phyloP scores from a whole-genome alignment of 2,797 vertebrate genomes.

The Notoglanidium macrostoma region DNA sequence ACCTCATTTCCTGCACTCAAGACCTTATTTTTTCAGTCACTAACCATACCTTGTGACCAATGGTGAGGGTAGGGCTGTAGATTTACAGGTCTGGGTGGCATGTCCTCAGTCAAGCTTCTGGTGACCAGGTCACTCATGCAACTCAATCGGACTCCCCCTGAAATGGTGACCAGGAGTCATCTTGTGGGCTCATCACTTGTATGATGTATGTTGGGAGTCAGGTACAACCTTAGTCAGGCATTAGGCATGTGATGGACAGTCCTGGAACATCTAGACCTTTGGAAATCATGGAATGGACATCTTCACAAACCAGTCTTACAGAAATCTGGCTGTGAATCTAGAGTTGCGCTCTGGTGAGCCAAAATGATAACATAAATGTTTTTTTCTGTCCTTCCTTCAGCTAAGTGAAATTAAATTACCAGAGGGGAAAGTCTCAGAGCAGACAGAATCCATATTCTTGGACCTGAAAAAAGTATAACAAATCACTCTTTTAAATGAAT shows the following conservation, averaged over 20 bases:
- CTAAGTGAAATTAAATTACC: constrained; percentile 19
- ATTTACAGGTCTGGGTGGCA: not conserved
- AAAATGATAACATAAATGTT: not conserved
- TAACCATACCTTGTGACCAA: not conserved
- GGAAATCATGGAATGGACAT: not conserved
- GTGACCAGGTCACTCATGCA: not conserved
- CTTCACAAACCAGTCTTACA: not conserved
- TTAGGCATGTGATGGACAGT: not conserved
- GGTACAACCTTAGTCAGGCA: not conserved
- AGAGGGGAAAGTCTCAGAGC: not conserved
- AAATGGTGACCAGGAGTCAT: not conserved
- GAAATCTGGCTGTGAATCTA: not conserved
- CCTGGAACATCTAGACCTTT: not conserved
- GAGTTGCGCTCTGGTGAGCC: not conserved
- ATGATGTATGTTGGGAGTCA: not conserved
- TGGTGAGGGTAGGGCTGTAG: not conserved
- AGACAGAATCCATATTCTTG: not conserved
- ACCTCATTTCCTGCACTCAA: not conserved
- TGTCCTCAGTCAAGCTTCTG: not conserved
- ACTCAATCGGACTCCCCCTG: not conserved
- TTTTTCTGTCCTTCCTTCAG: not conserved
- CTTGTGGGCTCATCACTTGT: not conserved
- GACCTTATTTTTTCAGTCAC: not conserved
- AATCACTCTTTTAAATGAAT: constrained; percentile 25
- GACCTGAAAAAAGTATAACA: constrained; percentile 10